Evolutionary conservation across 2,888 invertebrate species (phyloP).

Genomic region (Corbicula japonica): DNA sequence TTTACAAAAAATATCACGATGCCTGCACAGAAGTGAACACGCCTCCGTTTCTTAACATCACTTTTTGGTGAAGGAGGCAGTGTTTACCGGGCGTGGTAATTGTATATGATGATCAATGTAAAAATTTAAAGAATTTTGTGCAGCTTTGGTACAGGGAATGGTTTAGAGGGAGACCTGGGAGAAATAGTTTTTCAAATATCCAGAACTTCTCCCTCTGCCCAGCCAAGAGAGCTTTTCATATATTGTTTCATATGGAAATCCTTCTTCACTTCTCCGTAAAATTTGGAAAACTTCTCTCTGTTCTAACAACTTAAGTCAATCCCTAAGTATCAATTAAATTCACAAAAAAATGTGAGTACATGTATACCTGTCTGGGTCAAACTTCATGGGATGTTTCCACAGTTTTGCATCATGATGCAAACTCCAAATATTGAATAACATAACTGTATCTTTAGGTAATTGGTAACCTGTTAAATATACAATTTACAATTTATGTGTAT

Average conservation of each 20-base stretch:
- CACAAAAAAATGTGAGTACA: not conserved
- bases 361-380: constrained; percentile 77
- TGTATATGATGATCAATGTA: too few relatives aligned
- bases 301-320: not conserved
- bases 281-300: not conserved
- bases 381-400: constrained; percentile 80
- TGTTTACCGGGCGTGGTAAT: too few relatives aligned
- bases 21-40: too few relatives aligned
- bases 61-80: too few relatives aligned
- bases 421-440: constrained; percentile 80
- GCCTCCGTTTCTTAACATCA: too few relatives aligned
- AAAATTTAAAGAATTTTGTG: too few relatives aligned
- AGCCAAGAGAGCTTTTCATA: not conserved
- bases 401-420: constrained; percentile 78
- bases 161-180: too few relatives aligned
- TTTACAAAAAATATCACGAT: too few relatives aligned
- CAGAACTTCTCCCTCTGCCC: not conserved
- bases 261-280: not conserved
- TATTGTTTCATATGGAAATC: not conserved
- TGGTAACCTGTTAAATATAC: constrained; percentile 65
- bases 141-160: too few relatives aligned
- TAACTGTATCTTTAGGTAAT: constrained; percentile 71
- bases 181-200: not conserved
- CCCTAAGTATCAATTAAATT: not conserved
- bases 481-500: not conserved